Base-by-base conservation (phyloP, 2,888 invertebrate genomes). In the Entomobrya multifasciata region DNA sequence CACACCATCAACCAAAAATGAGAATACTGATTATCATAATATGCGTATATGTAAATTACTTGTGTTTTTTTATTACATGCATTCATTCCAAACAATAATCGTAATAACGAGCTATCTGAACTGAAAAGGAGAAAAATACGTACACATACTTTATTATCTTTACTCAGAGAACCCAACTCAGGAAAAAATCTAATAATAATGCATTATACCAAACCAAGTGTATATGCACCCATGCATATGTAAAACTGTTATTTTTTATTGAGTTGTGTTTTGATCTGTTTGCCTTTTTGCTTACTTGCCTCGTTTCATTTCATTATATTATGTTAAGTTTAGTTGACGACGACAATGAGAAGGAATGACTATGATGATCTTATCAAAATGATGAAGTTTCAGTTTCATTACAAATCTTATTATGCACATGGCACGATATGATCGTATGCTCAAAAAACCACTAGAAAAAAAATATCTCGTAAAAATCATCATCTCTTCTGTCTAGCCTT, bases 331-430 rank as follows among this genome's bases (percentile, higher is more conserved):
- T 27, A 13, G 49, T 79, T 49, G 65, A 67, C 30, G 44, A 4
- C 25, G 44, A 70, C 15, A 44, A 30, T 62, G 30, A 62, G 27
- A 22, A 70, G 44, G 44, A 70, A n/a, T 52, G n/a, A 52, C 17
- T 15, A 17, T 52, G 52, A n/a, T 57, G 79, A 67, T 79, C 65
- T 65, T 79, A 79, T 79, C 79, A 65, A 52, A 57, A 79, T 79
- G 79, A 79, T 79, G 79, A 79, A 79, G 52, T 79, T 79, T 79
- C 79, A 65, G 65, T 79, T 79, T 79, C 79, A 79, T 79, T 79
- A 79, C 36, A 22, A n/a, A 17, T 25, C 27, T 30, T 65, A 67
- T 79, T 79, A 79, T 79, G 44, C 8, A 36, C 36, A 11, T 62
- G 5, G 36, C 8, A 36, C 8, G 36, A n/a, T n/a, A n/a, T n/a